A percentile compares a stretch with the other conserved stretches of the same genome.
Evolutionary conservation across 2,113 vertebrate species (phyloP).

Genomic region (Ochotona curzoniae): DNA sequence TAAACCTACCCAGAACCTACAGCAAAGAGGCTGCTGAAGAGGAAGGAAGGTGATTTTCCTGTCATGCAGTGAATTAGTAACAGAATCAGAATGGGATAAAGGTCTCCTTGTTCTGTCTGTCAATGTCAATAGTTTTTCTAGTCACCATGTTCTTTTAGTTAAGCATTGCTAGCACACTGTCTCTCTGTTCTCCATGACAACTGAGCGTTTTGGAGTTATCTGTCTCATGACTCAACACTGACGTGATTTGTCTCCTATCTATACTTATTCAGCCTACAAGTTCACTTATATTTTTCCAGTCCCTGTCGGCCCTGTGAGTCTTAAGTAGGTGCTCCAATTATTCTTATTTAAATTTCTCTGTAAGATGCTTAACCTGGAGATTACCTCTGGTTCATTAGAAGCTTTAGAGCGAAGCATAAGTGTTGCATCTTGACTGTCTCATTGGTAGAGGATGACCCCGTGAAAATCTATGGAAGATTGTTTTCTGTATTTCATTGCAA

Average conservation of each 20-base stretch:
- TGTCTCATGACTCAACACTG: background rate
- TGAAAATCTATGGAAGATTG: constrained; percentile 39
- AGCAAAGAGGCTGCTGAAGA: background rate
- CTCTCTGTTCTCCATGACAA: constrained; percentile 5
- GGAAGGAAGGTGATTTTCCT: background rate
- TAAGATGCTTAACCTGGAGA: background rate
- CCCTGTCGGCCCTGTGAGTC: background rate
- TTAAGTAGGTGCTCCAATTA: background rate
- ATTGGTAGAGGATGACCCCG: background rate
- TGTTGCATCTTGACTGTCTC: background rate
- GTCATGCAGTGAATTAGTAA: background rate
- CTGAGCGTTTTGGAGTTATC: background rate
- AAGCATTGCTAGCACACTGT: background rate
- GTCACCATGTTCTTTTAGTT: background rate
- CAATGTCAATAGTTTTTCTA: constrained; percentile 19
- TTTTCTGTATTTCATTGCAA: background rate
- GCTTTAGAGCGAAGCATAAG: background rate
- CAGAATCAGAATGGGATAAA: background rate
- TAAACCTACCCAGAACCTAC: background rate
- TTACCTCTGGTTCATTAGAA: background rate
- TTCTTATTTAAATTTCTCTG: background rate
- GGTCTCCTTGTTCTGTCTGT: background rate
- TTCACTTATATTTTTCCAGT: background rate
- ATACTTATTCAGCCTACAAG: background rate
- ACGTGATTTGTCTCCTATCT: background rate